Base-by-base conservation (phyloP, 92 coral and sea anemone species). In the Epizoanthus illoricatus region DNA sequence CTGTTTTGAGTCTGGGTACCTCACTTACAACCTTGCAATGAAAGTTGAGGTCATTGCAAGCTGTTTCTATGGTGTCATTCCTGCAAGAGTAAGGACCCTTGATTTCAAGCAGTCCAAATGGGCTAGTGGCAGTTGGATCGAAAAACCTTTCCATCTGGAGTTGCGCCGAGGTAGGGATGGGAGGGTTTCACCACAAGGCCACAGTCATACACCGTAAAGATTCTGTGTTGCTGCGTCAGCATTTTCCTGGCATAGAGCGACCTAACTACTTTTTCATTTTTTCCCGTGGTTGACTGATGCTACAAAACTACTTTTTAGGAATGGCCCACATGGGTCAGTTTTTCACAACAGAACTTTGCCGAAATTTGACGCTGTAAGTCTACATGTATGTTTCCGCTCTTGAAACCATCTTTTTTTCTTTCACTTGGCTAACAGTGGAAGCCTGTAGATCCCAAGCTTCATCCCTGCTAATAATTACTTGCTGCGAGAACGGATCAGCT, bases 141-240 rank as follows among this genome's bases (percentile, higher is more conserved):
- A 86, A 86, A 86, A 11, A 84, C 94, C 66, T 91, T 91, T 15
- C 88, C 90, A 89, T 91, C 92, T 16, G 90, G 94, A 45, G 85
- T 69, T 19, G 88, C 89, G 21, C 92, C 94, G 43, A 86, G 83
- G 80, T 78, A 86, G 64, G 94, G 94, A 19, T 59, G 75, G 73
- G 84, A 55, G 40, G 90, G 94, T 13, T 91, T 84, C 2, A 89
- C 86, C 24, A 86, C 86, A 72, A 91, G 85, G 20, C 91, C 91
- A 59, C 79, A 64, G 80, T 89, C 88, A 80, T 83, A 86, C 40
- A 90, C 89, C 7, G 82, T 80, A 58, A 88, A 87, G 63, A 85
- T 85, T 56, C 81, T 78, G 47, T 83, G 75, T 24, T 75, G 57
- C 4, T 79, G 64, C 71, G 79, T 85, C 58, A 83, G 85, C 83